Conservation (phyloP, 30 jellyfish, hydroid and myxozoan species). For the Pseudorhiza aurosa region DNA sequence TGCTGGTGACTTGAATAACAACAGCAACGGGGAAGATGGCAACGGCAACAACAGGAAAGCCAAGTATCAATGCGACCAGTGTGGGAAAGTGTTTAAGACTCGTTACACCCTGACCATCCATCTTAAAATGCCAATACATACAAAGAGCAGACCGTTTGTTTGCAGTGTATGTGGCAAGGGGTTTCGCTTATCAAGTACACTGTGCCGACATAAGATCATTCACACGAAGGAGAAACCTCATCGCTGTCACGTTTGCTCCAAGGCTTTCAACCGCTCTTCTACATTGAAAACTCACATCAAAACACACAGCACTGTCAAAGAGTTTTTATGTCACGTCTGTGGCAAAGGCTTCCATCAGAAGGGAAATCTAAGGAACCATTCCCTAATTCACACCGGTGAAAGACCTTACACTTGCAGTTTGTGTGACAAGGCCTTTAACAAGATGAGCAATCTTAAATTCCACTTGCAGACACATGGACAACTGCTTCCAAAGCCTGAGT, state of each 20-base stretch:
- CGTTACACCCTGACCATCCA: slow-evolving; percentile 83
- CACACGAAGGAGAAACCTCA: slow-evolving; percentile 98
- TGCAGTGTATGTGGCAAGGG: slow-evolving; percentile 96
- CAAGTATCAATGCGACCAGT: slow-evolving; percentile 77
- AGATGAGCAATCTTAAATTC: slow-evolving; percentile 91
- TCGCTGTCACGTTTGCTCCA: slow-evolving; percentile 85
- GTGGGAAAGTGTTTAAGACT: slow-evolving; percentile 80
- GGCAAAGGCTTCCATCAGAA: slow-evolving; percentile 99
- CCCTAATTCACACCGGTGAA: slow-evolving; percentile 97
- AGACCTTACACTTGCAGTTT: slow-evolving; percentile 83
- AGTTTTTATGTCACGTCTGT: slow-evolving; percentile 85
- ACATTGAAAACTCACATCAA: slow-evolving; percentile 92
- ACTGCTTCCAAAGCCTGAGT: neutral
- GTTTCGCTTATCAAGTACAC: slow-evolving; percentile 94
- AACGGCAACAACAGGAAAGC: slow-evolving; percentile 26
- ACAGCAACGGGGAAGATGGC: slow-evolving; percentile 1
- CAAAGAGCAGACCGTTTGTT: slow-evolving; percentile 89
- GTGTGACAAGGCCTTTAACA: slow-evolving; percentile 91
- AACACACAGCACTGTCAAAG: slow-evolving; percentile 93
- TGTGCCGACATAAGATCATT: slow-evolving; percentile 96
- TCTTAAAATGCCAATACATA: slow-evolving; percentile 81
- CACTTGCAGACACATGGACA: slow-evolving; percentile 91
- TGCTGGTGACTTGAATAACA: slow-evolving; percentile 50
- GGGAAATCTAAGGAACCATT: slow-evolving; percentile 94
- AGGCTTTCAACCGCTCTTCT: slow-evolving; percentile 96